Base-by-base conservation (phyloP, 1,140 invertebrate species). In the Drosophila erecta region DNA sequence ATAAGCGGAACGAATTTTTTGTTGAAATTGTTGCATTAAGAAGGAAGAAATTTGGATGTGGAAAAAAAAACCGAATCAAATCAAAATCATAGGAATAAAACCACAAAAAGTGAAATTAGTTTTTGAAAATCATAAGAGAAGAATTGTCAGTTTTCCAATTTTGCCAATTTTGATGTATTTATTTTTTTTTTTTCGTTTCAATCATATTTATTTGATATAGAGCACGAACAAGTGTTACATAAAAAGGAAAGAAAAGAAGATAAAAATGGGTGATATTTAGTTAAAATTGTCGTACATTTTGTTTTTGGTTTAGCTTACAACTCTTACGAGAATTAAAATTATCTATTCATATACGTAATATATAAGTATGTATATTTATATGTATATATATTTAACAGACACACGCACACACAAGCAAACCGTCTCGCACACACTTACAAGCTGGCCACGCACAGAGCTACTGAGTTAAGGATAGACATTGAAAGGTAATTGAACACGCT, bases 201-300 rank as follows among this genome's bases (percentile, higher is more conserved):
- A 77, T 80, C 71, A 81, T 86, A 87, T 76, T 65, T 80, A 76
- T 89, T 87, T 89, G 51, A 67, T 87, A 87, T 78, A 91, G 90
- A 91, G 90, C 89, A 91, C 81, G 83, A 87, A 86, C 83, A 86
- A 87, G 83, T 86, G 83, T 86, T 86, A 86, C 83, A 86, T 86
- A 86, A 91, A 91, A 91, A 91, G 86, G 79, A 90, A 91, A 91
- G 85, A 91, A 91, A 91, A 91, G 85, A 89, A 91, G 87, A 91
- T 79, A 91, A 91, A 83, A 91, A 90, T 91, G 76, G 90, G 81
- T 91, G 81, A 91, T 83, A 86, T 91, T 91, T 91, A 91, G 90
- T 75, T 91, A 81, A 91, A 90, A 76, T 76, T 90, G 66, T 86
- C 64, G 81, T 58, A 77, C 64, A 86, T 71, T 79, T 71, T 56